These are phyloP conservation scores for Apamea epomidion DNA, from an alignment of 2,888 invertebrate genomes.

Conservation along the genomic window DNA sequence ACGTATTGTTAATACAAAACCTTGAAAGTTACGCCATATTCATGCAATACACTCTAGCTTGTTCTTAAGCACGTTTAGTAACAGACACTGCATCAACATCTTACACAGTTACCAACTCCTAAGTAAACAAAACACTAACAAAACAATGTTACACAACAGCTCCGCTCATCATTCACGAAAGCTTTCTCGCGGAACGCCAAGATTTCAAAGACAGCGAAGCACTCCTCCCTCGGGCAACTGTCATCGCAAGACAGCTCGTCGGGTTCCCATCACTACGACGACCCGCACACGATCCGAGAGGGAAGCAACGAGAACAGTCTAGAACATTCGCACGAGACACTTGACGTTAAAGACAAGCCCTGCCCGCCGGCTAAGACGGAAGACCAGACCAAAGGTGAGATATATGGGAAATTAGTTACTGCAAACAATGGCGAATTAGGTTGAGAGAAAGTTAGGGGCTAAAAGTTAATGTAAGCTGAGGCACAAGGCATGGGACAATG, in stretches of 20 bases:
- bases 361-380: constrained; percentile 80
- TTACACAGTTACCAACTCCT: neutral
- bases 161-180: constrained; percentile 99
- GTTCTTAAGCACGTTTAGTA: neutral
- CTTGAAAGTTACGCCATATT: neutral
- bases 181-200: constrained; percentile 97
- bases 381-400: constrained; percentile 87
- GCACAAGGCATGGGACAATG: constrained; percentile 15
- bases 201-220: constrained; percentile 93
- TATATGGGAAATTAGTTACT: constrained; percentile 61
- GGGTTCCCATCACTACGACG: constrained; percentile 88
- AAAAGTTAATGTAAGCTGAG: constrained; percentile 48
- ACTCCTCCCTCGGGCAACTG: constrained; percentile 88
- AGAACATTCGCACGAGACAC: constrained; percentile 88
- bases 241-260: constrained; percentile 89
- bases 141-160: constrained; percentile 84
- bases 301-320: constrained; percentile 90
- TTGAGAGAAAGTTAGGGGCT: constrained; percentile 67
- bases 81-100: neutral
- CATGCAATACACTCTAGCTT: neutral
- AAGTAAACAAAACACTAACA: constrained; percentile 43
- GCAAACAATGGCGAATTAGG: constrained; percentile 72
- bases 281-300: constrained; percentile 88
- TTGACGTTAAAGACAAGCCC: constrained; percentile 83
- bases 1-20: neutral